These are phyloP conservation scores for Tupaia tana DNA, from an alignment of 2,113 vertebrate genomes.

Conservation along the genomic window DNA sequence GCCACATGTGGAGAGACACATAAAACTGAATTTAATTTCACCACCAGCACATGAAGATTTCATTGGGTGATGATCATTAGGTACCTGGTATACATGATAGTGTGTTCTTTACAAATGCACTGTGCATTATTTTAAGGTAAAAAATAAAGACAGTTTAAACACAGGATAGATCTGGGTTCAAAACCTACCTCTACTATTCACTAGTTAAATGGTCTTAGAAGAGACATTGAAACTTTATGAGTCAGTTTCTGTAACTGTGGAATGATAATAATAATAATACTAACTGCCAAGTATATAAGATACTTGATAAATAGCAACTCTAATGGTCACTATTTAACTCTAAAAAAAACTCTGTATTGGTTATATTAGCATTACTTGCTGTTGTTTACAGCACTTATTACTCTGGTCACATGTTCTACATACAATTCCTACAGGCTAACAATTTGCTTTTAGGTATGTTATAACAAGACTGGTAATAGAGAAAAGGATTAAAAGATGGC, in stretches of 20 bases:
- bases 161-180: not conserved
- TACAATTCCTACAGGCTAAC: not conserved
- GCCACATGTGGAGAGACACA: not conserved
- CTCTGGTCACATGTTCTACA: not conserved
- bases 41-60: not conserved
- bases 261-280: not conserved
- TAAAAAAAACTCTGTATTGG: not conserved
- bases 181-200: not conserved
- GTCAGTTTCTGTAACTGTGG: not conserved
- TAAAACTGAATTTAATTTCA: constrained; percentile 5
- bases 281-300: not conserved
- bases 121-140: not conserved
- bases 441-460: not conserved
- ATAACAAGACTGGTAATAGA: not conserved
- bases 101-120: not conserved
- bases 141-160: not conserved
- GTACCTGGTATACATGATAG: not conserved
- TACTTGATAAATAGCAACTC: not conserved
- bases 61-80: not conserved
- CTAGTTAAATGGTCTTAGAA: not conserved
- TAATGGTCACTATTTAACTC: not conserved
- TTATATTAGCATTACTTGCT: not conserved
- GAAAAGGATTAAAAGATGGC: not conserved
- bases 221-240: not conserved
- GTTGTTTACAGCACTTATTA: not conserved